Base-by-base conservation (phyloP, 2,888 invertebrate species). In the Hesperia comma region DNA sequence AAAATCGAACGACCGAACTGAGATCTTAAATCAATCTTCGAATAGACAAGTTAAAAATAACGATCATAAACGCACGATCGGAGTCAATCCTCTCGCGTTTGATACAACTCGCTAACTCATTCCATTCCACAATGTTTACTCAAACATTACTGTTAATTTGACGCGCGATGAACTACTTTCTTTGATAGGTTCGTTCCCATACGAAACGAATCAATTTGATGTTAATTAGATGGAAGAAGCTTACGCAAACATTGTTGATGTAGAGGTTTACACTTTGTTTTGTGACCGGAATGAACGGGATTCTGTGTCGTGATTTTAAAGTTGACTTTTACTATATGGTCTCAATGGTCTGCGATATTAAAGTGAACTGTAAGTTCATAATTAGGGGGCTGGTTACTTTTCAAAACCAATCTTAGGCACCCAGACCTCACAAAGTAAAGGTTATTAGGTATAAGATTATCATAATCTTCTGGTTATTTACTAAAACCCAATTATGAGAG, bases 121-220 rank as follows among this genome's bases (percentile, higher is more conserved):
- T 80, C 81, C 83, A 82, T 81, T 81, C 75, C 72, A 69, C 61
- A 55, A 55, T 85, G 83, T 86, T 86, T 87, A 78, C 80, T 55
- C 75, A 78, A 73, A 75, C 84, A 85, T 87, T 87, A 87, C 81
- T 73, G 73, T 77, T 81, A 77, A 83, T 86, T 86, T 80, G 79
- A 81, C 72, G 78, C 67, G 60, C 66, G 64, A 69, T 71, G 63
- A 69, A 71, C 69, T 67, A 72, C 76, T 75, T 73, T 76, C 77
- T 70, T 71, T 73, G 75, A 79, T 77, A 77, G 75, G 78, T 61
- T 40, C 55, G 67, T 61, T 67, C 66, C 66, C 66, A 66, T 66
- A 66, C 66, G 66, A 60, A 64, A 66, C 66, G 21, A 66, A 66
- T 66, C 66, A 66, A 66, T 66, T 66, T 54, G 66, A 66, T 66